Evolutionary conservation across 2,113 vertebrate genomes (phyloP).

Genomic region (Cinclus mexicanus): DNA sequence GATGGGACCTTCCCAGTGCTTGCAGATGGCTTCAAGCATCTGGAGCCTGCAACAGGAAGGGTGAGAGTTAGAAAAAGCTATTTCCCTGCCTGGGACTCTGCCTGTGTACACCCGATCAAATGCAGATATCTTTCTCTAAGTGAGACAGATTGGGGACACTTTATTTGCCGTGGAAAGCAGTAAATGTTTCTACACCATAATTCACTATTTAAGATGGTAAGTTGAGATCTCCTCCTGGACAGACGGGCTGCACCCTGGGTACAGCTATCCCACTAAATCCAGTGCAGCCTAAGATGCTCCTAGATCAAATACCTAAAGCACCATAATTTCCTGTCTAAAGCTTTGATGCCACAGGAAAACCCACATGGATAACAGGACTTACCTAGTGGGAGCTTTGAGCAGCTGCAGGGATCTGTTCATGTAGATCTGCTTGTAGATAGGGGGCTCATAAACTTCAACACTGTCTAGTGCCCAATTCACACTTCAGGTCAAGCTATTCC

Average conservation of each 20-base stretch:
- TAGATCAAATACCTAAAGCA: background rate
- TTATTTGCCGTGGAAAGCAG: background rate
- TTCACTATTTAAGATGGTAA: background rate
- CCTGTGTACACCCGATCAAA: background rate
- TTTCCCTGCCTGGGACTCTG: background rate
- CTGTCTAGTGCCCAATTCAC: background rate
- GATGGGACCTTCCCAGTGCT: constrained; percentile 98
- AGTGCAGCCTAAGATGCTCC: background rate
- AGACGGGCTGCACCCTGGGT: background rate
- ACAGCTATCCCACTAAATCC: background rate
- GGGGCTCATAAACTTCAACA: background rate
- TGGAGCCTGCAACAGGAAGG: constrained; percentile 83
- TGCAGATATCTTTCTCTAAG: background rate
- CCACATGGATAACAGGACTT: background rate
- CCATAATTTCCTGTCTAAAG: background rate
- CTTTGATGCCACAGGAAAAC: background rate
- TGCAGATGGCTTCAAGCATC: constrained; percentile 99
- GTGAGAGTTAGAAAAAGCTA: background rate
- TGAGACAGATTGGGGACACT: background rate
- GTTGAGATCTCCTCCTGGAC: background rate
- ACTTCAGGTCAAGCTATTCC: background rate
- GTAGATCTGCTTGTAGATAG: background rate
- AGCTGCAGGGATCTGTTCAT: background rate
- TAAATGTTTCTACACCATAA: background rate
- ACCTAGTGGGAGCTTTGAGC: background rate